Base-by-base conservation (phyloP, 2,888 invertebrate genomes). In the Dryomyza anilis region DNA sequence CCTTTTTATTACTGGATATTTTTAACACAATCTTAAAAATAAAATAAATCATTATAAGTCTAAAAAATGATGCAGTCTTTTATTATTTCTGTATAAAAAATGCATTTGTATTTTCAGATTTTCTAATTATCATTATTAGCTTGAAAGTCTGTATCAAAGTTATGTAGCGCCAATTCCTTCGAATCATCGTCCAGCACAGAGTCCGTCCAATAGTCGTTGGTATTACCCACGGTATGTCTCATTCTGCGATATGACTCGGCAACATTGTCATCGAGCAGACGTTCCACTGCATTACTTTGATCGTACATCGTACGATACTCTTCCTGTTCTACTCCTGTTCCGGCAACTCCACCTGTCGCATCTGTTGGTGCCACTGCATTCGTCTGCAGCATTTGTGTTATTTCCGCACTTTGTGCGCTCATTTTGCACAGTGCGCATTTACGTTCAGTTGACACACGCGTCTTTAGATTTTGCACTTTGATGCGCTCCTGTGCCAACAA, bases 391-490 rank as follows among this genome's bases (percentile, higher is more conserved):
- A 75, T 70, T 8, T 77, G 70, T 0, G 74, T 69, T 1, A 82
- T 68, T 25, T 82, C 79, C 1, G 67, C 69, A 62, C 73, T 78
- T 23, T 72, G 74, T 19, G 80, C 79, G 2, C 78, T 79, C 68
- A 83, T 78, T 63, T 77, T 77, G 65, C 83, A 83, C 1, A 84
- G 73, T n/a, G 81, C 76, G 43, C 83, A 83, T 55, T 78, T 78
- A 5, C 71, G 73, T 52, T 78, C 76, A 12, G 76, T 75, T 10
- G 76, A 75, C 8, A 83, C 66, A 61, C 76, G 76, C 19, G 73
- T 67, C 63, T 78, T 79, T 0, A 78, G 39, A 52, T 77, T 77
- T 29, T 82, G 79, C 33, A 84, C 21, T 3, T 77, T 72, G 3
- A 83, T 74, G 25, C 83, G 82, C 66, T 84, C 82, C 63, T 80